Conservation (phyloP, 2,797 vertebrate genomes). For the Thunnus albacares region DNA sequence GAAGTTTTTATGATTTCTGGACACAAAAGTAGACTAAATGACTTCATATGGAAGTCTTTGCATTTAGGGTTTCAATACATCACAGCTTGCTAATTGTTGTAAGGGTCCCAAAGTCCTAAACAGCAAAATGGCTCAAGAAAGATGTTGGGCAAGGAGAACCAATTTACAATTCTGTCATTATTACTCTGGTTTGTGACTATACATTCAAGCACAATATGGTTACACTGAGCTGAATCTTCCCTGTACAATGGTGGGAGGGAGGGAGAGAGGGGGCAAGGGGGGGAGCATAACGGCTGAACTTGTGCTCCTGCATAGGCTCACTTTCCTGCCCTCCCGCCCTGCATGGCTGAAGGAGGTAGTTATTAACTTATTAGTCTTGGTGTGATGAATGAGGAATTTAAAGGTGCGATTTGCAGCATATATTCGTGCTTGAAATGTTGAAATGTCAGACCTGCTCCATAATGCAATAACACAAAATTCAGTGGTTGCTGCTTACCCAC, state of each 20-base stretch:
- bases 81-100: neutral
- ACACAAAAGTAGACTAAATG: neutral
- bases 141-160: neutral
- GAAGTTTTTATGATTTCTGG: neutral
- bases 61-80: neutral
- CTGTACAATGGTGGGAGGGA: neutral
- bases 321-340: neutral
- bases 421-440: constrained; percentile 42
- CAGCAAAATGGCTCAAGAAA: neutral
- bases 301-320: neutral
- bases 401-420: constrained; percentile 59
- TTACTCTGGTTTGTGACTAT: neutral
- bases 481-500: constrained; percentile 24
- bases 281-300: constrained; percentile 6
- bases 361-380: constrained; percentile 68
- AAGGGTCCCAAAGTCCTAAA: neutral
- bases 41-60: neutral
- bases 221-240: neutral
- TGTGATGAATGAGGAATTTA: constrained; percentile 71
- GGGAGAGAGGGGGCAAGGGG: too few relatives aligned
- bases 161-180: neutral
- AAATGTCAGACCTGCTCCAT: constrained; percentile 47
- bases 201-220: neutral
- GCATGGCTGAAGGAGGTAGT: constrained; percentile 14
- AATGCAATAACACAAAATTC: constrained; percentile 58